These are phyloP conservation scores for Alexandromys fortis DNA, from an alignment of 2,113 vertebrate genomes.

Conservation along the genomic window DNA sequence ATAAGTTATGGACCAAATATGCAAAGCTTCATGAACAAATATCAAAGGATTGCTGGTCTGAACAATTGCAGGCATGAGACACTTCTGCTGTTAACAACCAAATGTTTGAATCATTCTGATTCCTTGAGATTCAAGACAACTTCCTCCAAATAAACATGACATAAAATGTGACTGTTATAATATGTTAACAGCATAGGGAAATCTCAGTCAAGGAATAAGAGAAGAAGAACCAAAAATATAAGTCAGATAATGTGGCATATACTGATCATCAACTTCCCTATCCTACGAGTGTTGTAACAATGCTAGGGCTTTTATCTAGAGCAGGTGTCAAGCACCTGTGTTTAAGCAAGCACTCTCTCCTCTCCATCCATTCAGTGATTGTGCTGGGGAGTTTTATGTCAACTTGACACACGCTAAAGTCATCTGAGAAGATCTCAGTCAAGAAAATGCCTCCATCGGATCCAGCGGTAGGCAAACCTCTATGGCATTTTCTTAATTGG, in stretches of 20 bases:
- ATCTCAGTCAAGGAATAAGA: background rate
- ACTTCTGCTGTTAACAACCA: background rate
- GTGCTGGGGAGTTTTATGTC: background rate
- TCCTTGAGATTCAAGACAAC: background rate
- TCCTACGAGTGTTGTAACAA: background rate
- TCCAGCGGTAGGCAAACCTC: background rate
- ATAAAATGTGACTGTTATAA: background rate
- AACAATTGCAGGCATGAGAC: background rate
- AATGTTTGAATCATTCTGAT: slow-evolving; percentile 21
- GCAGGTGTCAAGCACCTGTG: background rate
- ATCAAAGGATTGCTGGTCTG: background rate
- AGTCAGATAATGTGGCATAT: background rate
- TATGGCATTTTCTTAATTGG: background rate
- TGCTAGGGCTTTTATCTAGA: too few species aligned
- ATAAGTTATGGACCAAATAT: background rate
- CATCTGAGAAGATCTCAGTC: background rate
- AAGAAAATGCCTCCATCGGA: background rate
- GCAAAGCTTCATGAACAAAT: background rate
- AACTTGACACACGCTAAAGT: background rate
- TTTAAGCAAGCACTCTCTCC: background rate
- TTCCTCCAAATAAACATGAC: background rate
- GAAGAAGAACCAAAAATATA: background rate
- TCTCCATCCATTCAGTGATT: background rate
- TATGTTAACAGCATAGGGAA: background rate
- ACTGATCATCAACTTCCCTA: background rate